Base-by-base conservation (phyloP, 2,888 invertebrate genomes). In the Diploptera punctata region DNA sequence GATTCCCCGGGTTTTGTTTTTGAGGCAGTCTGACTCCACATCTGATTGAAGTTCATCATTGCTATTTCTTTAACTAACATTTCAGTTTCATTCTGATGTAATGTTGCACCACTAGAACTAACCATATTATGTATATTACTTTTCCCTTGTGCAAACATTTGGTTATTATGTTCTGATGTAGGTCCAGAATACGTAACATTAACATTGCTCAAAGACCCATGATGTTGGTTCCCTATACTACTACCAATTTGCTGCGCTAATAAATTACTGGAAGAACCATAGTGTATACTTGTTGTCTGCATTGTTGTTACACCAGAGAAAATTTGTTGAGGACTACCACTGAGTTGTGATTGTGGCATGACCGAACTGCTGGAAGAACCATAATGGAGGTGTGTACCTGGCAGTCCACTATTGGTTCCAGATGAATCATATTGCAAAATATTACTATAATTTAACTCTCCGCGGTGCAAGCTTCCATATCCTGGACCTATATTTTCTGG, bases 1-100 rank as follows among this genome's bases (percentile, higher is more conserved):
- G 52, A 52, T 26, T 57, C 57, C 24, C 57, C 18, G 3, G 29
- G 26, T 24, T 57, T 57, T 7, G 16, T 7, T 29, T 57, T 57
- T 21, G 52, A 19, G 24, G 43, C 38, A 33, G 16, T 62, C 10
- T 44, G 26, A 24, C 47, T 65, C 65, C 65, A 65, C 47, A 24
- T 26, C 18, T 47, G 26, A 24, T 65, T 65, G 19, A 65, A 47
- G 65, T 65, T 65, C 21, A 65, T 21, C 65, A 65, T 65, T 7
- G 65, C 65, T 44, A 65, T 65, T 47, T 65, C 65, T 26, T 65
- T 65, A 10, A 65, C 65, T 4, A 65, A 29, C 24, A 44, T 16
- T n/a, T 65, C 65, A n/a, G 65, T 65, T 10, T 65, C 65, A 47
- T 18, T 47, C 0, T 65, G 44, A 7, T 26, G 3, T 16, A 57